Base-by-base conservation (phyloP, 2,888 invertebrate species). In the Gnatocerus cornutus region DNA sequence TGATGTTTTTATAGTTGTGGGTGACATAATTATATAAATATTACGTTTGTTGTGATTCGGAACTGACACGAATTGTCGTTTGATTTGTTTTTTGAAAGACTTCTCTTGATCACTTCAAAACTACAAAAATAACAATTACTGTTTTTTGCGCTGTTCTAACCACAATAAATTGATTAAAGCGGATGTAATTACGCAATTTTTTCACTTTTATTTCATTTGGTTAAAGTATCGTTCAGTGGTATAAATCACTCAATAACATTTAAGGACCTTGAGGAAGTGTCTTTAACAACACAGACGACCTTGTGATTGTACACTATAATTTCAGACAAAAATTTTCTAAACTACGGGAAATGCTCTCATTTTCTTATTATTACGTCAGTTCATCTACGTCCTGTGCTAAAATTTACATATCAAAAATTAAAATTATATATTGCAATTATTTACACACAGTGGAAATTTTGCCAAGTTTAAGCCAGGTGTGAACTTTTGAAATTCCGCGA, bases 291-390 rank as follows among this genome's bases (percentile, higher is more conserved):
- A 21, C 45, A 45, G 43, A 53, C 45, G 43, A 43, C 53, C 53
- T 53, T 45, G 64, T 27, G 13, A 45, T 16, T 52, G 9, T 8
- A 63, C 33, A 29, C 12, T 27, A 21, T 63, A 63, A 63, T 63
- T 50, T 63, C 37, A 50, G 5, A 43, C 45, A 16, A 53, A 64
- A 64, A 43, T 53, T 64, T 52, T 41, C 12, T 16, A 43, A 52
- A 64, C 12, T 41, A 53, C 65, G 48, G 56, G 65, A 58, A 56
- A 56, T 56, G 65, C n/a, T 48, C 56, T 58, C 37, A 65, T 65
- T 65, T 65, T 65, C 53, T 43, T 33, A 64, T 63, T 63, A 63
- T 48, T 27, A 10, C 16, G 27, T 10, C 21, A 21, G 14, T 8
- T 45, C 8, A 13, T 29, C 4, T 21, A 21, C 21, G 21, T 21